Evolutionary conservation across 2,797 vertebrate genomes (phyloP).

Genomic region (Petrocephalus schoutedeni): DNA sequence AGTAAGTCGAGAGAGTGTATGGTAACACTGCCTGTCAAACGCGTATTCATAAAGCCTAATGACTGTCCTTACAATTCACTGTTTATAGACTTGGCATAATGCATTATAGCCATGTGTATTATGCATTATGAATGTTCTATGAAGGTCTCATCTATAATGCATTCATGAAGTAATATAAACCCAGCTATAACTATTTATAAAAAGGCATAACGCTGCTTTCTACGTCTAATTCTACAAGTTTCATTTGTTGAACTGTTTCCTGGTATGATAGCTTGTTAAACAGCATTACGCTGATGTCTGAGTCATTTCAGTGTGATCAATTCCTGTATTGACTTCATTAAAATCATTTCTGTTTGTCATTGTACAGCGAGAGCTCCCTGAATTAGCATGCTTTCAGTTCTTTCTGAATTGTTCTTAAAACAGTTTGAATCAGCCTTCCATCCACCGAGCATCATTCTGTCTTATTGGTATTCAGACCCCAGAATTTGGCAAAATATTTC

Average conservation of each 20-base stretch:
- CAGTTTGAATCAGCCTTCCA: background rate
- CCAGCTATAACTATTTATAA: background rate
- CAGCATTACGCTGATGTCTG: background rate
- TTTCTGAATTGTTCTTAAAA: background rate
- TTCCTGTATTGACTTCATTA: background rate
- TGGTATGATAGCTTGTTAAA: background rate
- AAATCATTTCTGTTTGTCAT: background rate
- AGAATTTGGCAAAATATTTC: background rate
- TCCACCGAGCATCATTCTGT: background rate
- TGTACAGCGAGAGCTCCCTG: background rate
- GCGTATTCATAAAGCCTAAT: background rate
- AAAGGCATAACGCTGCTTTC: background rate
- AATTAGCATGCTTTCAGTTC: background rate
- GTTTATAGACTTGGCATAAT: too few species aligned
- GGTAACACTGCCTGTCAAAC: too few species aligned
- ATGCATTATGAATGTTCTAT: too few species aligned
- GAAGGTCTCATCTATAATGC: too few species aligned
- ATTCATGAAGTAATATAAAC: too few species aligned
- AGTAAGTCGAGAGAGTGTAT: background rate
- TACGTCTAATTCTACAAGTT: background rate
- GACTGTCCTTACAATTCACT: background rate
- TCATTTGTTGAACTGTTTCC: background rate
- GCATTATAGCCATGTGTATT: too few species aligned
- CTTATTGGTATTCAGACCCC: background rate
- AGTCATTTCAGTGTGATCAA: background rate